Conservation (phyloP, 1,140 invertebrate genomes). For the Pogonognathellus flavescens region DNA sequence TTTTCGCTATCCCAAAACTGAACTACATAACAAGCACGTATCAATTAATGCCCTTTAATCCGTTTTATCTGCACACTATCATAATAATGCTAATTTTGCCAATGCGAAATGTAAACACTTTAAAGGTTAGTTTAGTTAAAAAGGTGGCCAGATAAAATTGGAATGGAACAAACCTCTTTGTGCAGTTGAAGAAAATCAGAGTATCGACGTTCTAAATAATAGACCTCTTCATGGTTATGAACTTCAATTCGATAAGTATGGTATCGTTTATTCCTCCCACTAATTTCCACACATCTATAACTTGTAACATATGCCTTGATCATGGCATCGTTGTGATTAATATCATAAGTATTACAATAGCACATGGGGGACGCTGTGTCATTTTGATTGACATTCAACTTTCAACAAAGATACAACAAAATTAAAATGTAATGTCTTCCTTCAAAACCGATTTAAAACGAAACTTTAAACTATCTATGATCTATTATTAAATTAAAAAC, state of each 20-base stretch:
- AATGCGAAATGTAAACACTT: too few species aligned
- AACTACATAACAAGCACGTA: too few species aligned
- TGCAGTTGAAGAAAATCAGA: conserved; percentile 64
- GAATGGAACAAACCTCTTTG: conserved; percentile 56
- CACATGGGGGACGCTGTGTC: neutral
- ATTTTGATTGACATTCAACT: neutral
- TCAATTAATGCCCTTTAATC: too few species aligned
- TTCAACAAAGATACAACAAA: neutral
- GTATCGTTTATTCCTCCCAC: conserved; percentile 58
- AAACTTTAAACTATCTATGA: too few species aligned
- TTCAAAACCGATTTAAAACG: too few species aligned
- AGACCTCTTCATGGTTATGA: conserved; percentile 44
- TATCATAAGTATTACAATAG: conserved; percentile 7
- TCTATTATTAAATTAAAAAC: too few species aligned
- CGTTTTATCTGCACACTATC: too few species aligned
- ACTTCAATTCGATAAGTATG: conserved; percentile 63
- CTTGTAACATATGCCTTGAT: conserved; percentile 62
- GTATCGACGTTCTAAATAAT: conserved; percentile 60
- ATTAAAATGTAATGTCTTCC: too few species aligned
- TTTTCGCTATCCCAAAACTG: too few species aligned
- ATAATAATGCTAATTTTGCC: too few species aligned
- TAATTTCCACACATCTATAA: conserved; percentile 63
- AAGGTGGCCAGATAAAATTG: too few species aligned
- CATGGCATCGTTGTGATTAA: conserved; percentile 57
- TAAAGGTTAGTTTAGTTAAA: too few species aligned